phyloP scores from a whole-genome alignment of 2,797 vertebrate species.

The Mormyrus proboscirostris region DNA sequence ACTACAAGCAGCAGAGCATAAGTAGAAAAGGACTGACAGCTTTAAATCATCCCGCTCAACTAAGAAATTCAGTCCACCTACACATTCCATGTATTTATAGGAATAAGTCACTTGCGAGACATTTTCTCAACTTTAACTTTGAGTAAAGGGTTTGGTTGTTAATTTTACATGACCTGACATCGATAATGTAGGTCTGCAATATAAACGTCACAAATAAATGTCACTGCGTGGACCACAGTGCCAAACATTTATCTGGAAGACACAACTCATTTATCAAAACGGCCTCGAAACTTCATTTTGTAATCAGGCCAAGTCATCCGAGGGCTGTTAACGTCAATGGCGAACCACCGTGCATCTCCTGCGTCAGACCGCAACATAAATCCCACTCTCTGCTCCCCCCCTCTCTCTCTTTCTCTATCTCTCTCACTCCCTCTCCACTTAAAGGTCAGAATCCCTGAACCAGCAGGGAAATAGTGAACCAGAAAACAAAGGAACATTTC shows the following conservation, averaged over 20 bases:
- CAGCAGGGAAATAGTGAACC: background rate
- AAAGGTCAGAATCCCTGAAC: background rate
- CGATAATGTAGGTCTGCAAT: background rate
- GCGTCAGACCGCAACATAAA: background rate
- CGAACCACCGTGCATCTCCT: background rate
- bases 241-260: background rate
- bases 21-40: background rate
- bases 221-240: background rate
- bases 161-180: background rate
- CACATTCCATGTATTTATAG: background rate
- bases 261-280: background rate
- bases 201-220: constrained; percentile 6
- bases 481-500: background rate
- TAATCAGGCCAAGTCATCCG: background rate
- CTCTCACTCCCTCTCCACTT: background rate
- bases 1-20: background rate
- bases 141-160: background rate
- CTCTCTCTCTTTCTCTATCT: background rate
- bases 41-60: background rate
- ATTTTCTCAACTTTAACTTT: background rate
- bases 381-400: background rate
- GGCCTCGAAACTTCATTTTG: background rate
- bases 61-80: background rate
- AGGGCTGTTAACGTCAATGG: background rate
- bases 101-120: background rate